Evolutionary conservation across 2,888 invertebrate species (phyloP).

Genomic region (Odontocerum albicorne): DNA sequence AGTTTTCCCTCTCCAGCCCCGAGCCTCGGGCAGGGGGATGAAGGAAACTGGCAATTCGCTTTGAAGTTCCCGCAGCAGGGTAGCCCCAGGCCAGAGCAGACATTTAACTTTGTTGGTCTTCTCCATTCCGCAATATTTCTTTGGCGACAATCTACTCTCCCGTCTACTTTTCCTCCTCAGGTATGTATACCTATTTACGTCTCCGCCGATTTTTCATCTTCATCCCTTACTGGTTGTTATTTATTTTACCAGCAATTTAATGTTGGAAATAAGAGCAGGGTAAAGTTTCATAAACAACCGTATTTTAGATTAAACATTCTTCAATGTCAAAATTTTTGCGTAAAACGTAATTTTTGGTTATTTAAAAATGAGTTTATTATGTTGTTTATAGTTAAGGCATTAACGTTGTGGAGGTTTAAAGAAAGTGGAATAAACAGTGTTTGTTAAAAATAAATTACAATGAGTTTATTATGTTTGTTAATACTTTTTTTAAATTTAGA

Average conservation of each 20-base stretch:
- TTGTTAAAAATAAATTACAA: too few species aligned
- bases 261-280: not conserved
- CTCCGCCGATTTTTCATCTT: slow-evolving; percentile 17
- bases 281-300: too few species aligned
- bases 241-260: slow-evolving; percentile 17
- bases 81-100: slow-evolving; percentile 5
- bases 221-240: not conserved
- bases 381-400: too few species aligned
- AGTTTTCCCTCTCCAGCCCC: slow-evolving; percentile 1
- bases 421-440: too few species aligned
- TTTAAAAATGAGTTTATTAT: too few species aligned
- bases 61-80: slow-evolving; percentile 12
- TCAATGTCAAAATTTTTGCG: too few species aligned
- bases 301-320: too few species aligned
- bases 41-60: slow-evolving; percentile 15
- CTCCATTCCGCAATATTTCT: slow-evolving; percentile 23
- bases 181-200: slow-evolving; percentile 5
- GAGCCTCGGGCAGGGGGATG: too few species aligned
- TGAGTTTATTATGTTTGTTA: too few species aligned
- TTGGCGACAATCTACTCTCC: slow-evolving; percentile 11
- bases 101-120: slow-evolving; percentile 27
- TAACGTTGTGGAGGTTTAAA: too few species aligned
- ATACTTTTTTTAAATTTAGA: too few species aligned
- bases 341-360: too few species aligned
- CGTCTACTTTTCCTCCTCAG: slow-evolving; percentile 1